Conservation (phyloP, 2,797 vertebrate genomes). For the Danio kyathit region DNA sequence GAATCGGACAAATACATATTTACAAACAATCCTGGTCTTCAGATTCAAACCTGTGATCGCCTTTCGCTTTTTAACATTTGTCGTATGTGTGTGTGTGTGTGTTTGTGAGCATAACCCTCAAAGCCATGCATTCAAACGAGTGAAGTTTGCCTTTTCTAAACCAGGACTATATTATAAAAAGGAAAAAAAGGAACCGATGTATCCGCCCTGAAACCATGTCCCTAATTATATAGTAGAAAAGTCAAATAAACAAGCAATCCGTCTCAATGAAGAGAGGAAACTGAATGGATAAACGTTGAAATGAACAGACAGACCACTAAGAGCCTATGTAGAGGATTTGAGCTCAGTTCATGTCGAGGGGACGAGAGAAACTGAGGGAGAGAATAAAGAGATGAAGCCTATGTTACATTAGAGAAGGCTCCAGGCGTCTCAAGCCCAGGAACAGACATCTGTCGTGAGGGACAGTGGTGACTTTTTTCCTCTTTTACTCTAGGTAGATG, state of each 20-base stretch:
- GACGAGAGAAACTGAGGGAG: conserved; percentile 39
- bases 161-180: conserved; percentile 51
- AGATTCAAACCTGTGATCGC: conserved; percentile 64
- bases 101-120: conserved; percentile 73
- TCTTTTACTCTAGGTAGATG: conserved; percentile 94
- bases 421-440: conserved; percentile 65
- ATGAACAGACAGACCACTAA: conserved; percentile 70
- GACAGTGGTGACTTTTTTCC: conserved; percentile 66
- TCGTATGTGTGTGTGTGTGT: conserved; percentile 48
- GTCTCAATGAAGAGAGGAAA: conserved; percentile 70
- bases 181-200: conserved; percentile 70
- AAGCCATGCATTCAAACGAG: conserved; percentile 83
- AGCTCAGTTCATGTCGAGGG: conserved; percentile 59
- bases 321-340: conserved; percentile 44
- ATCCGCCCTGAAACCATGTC: conserved; percentile 68
- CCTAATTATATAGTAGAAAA: conserved; percentile 78
- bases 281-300: conserved; percentile 60
- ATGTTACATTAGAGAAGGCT: conserved; percentile 66
- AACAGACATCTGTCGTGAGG: conserved; percentile 52
- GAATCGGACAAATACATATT: conserved; percentile 80
- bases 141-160: conserved; percentile 76
- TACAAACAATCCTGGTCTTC: conserved; percentile 71
- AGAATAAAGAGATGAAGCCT: conserved; percentile 52
- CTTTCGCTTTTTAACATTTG: conserved; percentile 66
- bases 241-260: conserved; percentile 78